Base-by-base conservation (phyloP, 2,797 vertebrate genomes). In the Cottoperca gobio region DNA sequence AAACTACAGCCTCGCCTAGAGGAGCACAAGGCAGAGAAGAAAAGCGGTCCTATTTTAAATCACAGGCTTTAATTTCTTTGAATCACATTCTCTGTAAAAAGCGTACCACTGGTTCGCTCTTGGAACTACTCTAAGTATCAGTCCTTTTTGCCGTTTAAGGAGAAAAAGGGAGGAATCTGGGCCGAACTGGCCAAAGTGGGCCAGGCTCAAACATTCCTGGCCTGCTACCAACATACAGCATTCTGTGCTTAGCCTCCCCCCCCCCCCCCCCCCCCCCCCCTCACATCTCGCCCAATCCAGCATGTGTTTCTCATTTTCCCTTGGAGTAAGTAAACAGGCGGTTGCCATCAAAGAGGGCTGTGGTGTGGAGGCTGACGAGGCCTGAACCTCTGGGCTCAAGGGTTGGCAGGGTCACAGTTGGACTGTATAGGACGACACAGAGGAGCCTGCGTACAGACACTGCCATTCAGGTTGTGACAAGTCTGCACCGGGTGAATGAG, bases 291-390 rank as follows among this genome's bases (percentile, higher is more conserved):
- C 87, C 89, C 90, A 86, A 81, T 76, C 76, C 84, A 46, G 61
- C 91, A 93, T 91, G 88, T 92, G 91, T 90, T 93, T 92, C 82
- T 86, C 87, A 91, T 93, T 93, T 91, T 89, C 79, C 70, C 45
- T 81, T 70, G 81, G 86, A 92, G 78, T 83, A 84, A 86, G 90
- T 86, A 85, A 89, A 90, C 83, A 55, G 82, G 76, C 82, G 73
- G 82, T 80, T 91, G 77, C 86, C 88, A 87, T 93, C 91, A 91
- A 89, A 92, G 80, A 81, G n/a, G 19, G 68, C 73, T 78, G 83
- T 67, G 82, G 85, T 71, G 75, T 82, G 77, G 76, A 85, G 71
- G 50, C 66, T 2, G 23, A 66, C 45, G 6, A 64, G 73, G 73
- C 73, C 82, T 77, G 77, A 70, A 82, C 72, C 79, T 67, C 76